A percentile compares a stretch with the other conserved stretches of the same genome.
Evolutionary conservation across 1,140 invertebrate species (phyloP).

Genomic region (Dreissena polymorpha): DNA sequence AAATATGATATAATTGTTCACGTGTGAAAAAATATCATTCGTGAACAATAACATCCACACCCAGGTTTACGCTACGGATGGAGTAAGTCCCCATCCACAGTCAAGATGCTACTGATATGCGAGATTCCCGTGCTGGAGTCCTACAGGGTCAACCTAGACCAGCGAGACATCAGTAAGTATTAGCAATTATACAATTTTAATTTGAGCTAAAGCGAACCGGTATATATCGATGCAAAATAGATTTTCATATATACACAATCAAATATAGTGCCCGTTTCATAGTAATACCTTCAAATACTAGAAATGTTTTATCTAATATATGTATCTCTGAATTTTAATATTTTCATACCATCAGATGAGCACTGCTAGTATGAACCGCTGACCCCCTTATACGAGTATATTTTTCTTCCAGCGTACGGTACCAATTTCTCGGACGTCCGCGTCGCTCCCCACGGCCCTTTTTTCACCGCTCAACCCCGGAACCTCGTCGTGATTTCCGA

Average conservation of each 20-base stretch:
- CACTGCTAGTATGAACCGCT: too few species aligned
- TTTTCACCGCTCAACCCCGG: conserved; percentile 55
- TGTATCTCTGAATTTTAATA: not conserved
- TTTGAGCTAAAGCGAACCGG: too few species aligned
- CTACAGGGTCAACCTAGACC: conserved; percentile 64
- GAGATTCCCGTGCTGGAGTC: conserved; percentile 67
- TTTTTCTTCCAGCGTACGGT: conserved; percentile 57
- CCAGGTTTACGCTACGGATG: conserved; percentile 24
- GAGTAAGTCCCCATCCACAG: conserved; percentile 39
- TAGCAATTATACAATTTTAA: too few species aligned
- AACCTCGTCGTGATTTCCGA: conserved; percentile 52
- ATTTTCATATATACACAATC: too few species aligned
- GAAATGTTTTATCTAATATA: too few species aligned
- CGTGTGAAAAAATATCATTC: too few species aligned
- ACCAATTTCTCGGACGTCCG: conserved; percentile 52
- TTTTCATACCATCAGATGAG: not conserved
- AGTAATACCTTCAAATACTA: too few species aligned
- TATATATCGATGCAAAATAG: too few species aligned
- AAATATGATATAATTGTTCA: too few species aligned
- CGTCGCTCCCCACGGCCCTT: conserved; percentile 54
- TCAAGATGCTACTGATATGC: conserved; percentile 66
- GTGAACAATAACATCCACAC: too few species aligned
- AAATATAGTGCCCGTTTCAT: too few species aligned
- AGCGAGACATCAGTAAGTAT: conserved; percentile 67
- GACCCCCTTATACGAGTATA: too few species aligned